Evolutionary conservation across 2,888 invertebrate genomes (phyloP).

Genomic region (Hirudinaria manillensis): DNA sequence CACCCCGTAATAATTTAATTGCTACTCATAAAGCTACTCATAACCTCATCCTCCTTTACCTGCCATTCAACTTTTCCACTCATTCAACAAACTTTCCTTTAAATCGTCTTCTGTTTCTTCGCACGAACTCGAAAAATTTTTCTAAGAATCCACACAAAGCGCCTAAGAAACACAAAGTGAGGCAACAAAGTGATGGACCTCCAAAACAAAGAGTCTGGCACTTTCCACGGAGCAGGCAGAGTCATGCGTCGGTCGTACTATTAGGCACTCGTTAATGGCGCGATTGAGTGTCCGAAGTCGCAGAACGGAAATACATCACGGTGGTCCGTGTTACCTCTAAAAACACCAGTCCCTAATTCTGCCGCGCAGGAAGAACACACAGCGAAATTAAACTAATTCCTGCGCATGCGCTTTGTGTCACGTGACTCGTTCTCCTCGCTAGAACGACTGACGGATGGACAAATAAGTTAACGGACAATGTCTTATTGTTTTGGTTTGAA

Average conservation of each 20-base stretch:
- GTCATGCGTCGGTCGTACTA: neutral
- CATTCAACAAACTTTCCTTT: too few relatives aligned
- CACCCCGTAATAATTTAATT: too few relatives aligned
- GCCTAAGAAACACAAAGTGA: too few relatives aligned
- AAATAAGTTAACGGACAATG: neutral
- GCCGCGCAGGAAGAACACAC: neutral
- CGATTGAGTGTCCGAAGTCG: constrained; percentile 4
- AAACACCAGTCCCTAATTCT: constrained; percentile 11
- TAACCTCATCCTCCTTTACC: too few relatives aligned
- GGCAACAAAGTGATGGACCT: too few relatives aligned
- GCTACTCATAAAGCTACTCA: too few relatives aligned
- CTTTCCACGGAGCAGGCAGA: neutral
- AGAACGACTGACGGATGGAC: neutral
- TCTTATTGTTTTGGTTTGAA: neutral
- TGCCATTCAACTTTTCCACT: too few relatives aligned
- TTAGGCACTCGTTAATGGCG: constrained; percentile 2
- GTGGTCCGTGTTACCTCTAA: constrained; percentile 20
- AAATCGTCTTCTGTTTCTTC: too few relatives aligned
- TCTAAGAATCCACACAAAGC: too few relatives aligned
- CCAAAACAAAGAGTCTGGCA: too few relatives aligned
- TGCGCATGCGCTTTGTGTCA: neutral
- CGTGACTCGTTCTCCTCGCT: neutral
- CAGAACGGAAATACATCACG: constrained; percentile 14
- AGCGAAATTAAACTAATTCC: constrained; percentile 3
- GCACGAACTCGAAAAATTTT: too few relatives aligned